These are phyloP conservation scores for Tigriopus japonicus DNA, from an alignment of 1,140 invertebrate genomes.

Conservation along the genomic window DNA sequence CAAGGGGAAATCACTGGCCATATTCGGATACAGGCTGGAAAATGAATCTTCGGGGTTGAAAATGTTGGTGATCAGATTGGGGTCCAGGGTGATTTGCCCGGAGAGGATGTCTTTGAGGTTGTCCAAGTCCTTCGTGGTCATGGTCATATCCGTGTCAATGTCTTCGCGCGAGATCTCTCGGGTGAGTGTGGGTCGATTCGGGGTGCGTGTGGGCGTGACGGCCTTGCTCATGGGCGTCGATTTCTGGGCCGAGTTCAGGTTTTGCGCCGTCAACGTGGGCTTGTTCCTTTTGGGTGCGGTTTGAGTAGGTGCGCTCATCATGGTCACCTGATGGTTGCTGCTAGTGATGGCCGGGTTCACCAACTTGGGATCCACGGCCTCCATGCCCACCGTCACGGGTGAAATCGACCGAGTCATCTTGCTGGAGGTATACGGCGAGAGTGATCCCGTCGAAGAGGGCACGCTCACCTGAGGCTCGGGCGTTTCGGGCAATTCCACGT, in stretches of 20 bases:
- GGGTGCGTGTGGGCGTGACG: not conserved
- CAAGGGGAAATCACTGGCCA: no score
- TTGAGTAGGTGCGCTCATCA: not conserved
- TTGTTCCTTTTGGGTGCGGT: no score
- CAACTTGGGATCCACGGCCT: slow-evolving; percentile 8
- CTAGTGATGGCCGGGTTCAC: not conserved
- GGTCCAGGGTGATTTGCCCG: slow-evolving; percentile 5
- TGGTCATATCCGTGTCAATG: slow-evolving; percentile 1
- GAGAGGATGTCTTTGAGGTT: slow-evolving; percentile 8
- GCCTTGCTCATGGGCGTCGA: not conserved
- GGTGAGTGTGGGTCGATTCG: not conserved
- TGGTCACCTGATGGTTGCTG: not conserved
- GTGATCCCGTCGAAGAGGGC: not conserved
- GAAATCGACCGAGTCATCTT: not conserved
- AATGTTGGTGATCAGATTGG: slow-evolving; percentile 1
- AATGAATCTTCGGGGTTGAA: slow-evolving; percentile 9
- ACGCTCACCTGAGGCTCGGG: no score
- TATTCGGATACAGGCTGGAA: no score
- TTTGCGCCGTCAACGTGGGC: no score
- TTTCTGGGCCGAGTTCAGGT: not conserved
- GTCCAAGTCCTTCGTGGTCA: slow-evolving; percentile 3
- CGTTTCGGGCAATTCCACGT: no score
- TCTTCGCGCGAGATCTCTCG: slow-evolving; percentile 9
- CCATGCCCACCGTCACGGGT: not conserved
- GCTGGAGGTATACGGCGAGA: not conserved